A percentile compares a stretch with the other conserved stretches of the same genome.
Evolutionary conservation across 2,888 invertebrate genomes (phyloP).

Genomic region (Xestia xanthographa): DNA sequence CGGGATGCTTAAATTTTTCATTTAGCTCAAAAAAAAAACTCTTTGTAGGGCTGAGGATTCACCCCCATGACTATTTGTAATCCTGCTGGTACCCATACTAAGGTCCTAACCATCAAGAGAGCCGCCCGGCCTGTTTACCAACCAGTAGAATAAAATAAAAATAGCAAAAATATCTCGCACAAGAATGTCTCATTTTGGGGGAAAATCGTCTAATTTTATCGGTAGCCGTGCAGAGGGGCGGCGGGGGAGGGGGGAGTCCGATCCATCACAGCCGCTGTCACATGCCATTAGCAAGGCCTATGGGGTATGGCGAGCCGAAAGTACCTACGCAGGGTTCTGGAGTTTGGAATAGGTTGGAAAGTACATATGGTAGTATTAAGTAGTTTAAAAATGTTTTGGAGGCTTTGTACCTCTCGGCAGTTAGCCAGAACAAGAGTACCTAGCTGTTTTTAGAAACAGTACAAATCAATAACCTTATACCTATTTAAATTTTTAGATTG

Average conservation of each 20-base stretch:
- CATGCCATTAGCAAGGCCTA: slow-evolving; percentile 88
- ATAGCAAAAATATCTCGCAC: slow-evolving; percentile 60
- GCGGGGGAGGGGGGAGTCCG: slow-evolving; percentile 72
- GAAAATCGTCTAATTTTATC: slow-evolving; percentile 78
- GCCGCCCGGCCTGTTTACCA: background rate
- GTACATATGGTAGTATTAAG: background rate
- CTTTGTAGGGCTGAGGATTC: background rate
- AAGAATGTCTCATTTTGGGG: slow-evolving; percentile 73
- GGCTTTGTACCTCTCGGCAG: background rate
- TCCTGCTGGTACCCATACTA: background rate
- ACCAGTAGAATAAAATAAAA: slow-evolving; percentile 41
- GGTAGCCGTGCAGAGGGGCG: slow-evolving; percentile 63
- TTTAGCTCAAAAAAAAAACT: background rate
- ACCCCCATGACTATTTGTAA: background rate
- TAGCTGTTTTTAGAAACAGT: background rate
- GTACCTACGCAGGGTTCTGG: slow-evolving; percentile 53
- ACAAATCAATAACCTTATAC: background rate
- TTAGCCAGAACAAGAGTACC: background rate
- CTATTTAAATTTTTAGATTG: background rate
- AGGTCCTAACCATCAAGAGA: background rate
- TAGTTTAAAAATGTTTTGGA: background rate
- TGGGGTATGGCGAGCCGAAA: slow-evolving; percentile 68
- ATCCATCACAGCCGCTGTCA: slow-evolving; percentile 89
- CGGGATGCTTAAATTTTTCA: background rate
- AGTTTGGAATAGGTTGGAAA: slow-evolving; percentile 1